phyloP scores from a whole-genome alignment of 1,140 invertebrate genomes.

The Megalopta genalis region DNA sequence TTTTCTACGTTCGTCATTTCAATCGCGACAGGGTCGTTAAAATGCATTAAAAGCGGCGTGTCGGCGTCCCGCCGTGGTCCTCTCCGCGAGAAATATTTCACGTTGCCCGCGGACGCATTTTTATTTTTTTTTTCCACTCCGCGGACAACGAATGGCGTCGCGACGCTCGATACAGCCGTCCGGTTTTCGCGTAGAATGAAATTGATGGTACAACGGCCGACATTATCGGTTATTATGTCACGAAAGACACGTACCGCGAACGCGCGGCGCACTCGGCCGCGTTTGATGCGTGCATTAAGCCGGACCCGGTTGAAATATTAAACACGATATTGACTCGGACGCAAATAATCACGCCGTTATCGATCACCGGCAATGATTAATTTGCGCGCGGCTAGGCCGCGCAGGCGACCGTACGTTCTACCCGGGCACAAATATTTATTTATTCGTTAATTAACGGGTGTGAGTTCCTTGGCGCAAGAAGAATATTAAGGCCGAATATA shows the following conservation, averaged over 20 bases:
- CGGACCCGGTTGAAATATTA: slow-evolving; percentile 26
- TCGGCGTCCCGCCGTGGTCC: too few species aligned
- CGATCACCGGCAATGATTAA: slow-evolving; percentile 17
- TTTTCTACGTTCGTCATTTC: too few species aligned
- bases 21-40: too few species aligned
- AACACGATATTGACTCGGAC: slow-evolving; percentile 18
- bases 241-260: slow-evolving; percentile 28
- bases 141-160: background rate
- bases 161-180: slow-evolving; percentile 14
- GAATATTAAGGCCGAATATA: too few species aligned
- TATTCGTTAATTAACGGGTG: too few species aligned
- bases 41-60: too few species aligned
- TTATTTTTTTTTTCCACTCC: background rate
- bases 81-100: too few species aligned
- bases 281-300: slow-evolving; percentile 16
- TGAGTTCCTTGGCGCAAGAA: too few species aligned
- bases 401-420: too few species aligned
- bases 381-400: background rate
- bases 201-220: slow-evolving; percentile 24
- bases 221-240: slow-evolving; percentile 47
- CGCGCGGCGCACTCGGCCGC: background rate
- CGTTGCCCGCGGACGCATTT: too few species aligned
- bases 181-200: slow-evolving; percentile 26
- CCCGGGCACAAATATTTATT: too few species aligned
- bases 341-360: slow-evolving; percentile 30